Evolutionary conservation across 92 coral and sea anemone genomes (phyloP).

Genomic region (Muricea muricata): DNA sequence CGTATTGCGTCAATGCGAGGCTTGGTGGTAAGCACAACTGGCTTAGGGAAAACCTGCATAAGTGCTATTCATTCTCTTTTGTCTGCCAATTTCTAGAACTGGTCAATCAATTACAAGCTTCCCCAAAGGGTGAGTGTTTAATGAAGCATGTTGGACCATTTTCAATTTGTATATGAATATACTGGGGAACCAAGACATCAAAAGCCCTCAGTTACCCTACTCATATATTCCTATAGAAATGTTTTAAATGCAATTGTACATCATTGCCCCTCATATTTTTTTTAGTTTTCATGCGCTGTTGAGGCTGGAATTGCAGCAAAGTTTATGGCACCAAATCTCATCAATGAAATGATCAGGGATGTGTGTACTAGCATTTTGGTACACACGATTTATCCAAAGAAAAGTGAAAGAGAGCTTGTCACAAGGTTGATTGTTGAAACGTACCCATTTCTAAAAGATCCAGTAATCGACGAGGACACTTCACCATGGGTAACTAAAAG

Average conservation of each 20-base stretch:
- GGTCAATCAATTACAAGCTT: slow-evolving; percentile 46
- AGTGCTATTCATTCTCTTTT: no score
- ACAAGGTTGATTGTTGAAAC: slow-evolving; percentile 15
- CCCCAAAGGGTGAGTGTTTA: slow-evolving; percentile 43
- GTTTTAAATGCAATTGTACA: no score
- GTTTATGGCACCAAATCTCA: slow-evolving; percentile 38
- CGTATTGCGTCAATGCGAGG: no score
- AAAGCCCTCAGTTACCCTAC: no score
- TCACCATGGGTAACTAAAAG: slow-evolving; percentile 65
- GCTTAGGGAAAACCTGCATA: no score
- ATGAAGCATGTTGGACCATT: not conserved
- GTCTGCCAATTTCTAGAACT: slow-evolving; percentile 36
- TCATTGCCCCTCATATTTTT: not conserved
- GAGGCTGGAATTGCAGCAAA: slow-evolving; percentile 50
- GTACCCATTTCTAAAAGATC: slow-evolving; percentile 54
- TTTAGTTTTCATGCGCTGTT: slow-evolving; percentile 58
- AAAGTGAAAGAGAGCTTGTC: slow-evolving; percentile 35
- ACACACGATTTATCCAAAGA: slow-evolving; percentile 45
- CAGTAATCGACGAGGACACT: slow-evolving; percentile 23
- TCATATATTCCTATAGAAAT: no score
- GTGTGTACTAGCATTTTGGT: slow-evolving; percentile 49
- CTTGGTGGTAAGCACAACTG: no score
- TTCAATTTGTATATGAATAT: not conserved
- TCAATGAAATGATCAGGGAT: slow-evolving; percentile 51
- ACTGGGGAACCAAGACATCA: no score